phyloP scores from a whole-genome alignment of 2,797 vertebrate genomes.

The Percopsis omiscomaycus region DNA sequence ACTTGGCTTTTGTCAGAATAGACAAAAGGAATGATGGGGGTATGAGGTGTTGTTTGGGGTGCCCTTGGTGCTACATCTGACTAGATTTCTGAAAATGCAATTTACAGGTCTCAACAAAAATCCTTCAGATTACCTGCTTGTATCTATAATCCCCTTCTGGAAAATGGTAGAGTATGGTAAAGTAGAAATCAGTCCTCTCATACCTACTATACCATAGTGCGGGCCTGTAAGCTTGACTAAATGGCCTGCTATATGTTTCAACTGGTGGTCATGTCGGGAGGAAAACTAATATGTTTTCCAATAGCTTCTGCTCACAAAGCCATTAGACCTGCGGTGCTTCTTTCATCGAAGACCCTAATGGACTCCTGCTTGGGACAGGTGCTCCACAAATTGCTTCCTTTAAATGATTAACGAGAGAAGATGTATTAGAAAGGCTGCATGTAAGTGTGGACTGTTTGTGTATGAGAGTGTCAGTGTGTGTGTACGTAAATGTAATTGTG shows the following conservation, averaged over 20 bases:
- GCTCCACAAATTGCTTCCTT: conserved; percentile 77
- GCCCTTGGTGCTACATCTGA: background rate
- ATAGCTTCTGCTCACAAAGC: conserved; percentile 68
- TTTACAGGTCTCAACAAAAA: conserved; percentile 10
- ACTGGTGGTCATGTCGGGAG: conserved; percentile 47
- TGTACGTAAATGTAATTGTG: conserved; percentile 13
- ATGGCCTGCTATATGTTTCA: conserved; percentile 36
- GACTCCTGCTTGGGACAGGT: conserved; percentile 77
- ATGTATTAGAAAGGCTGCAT: conserved; percentile 57
- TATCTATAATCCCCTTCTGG: conserved; percentile 5
- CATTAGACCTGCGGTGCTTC: conserved; percentile 69
- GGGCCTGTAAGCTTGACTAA: conserved; percentile 23
- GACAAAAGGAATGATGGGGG: background rate
- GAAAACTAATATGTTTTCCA: conserved; percentile 75
- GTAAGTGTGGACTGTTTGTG: conserved; percentile 30
- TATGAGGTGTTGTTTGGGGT: background rate
- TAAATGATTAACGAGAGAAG: conserved; percentile 79
- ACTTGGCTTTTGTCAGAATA: conserved; percentile 11
- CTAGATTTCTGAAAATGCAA: conserved; percentile 22
- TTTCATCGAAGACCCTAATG: conserved; percentile 73
- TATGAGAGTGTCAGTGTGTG: conserved; percentile 6
- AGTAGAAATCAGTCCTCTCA: conserved; percentile 11
- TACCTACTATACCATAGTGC: conserved; percentile 4
- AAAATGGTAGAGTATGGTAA: conserved; percentile 8
- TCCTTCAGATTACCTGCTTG: conserved; percentile 3